A percentile compares a stretch with the other conserved stretches of the same genome.
Conservation (phyloP, 2,797 vertebrate genomes). For the Lemur catta region DNA sequence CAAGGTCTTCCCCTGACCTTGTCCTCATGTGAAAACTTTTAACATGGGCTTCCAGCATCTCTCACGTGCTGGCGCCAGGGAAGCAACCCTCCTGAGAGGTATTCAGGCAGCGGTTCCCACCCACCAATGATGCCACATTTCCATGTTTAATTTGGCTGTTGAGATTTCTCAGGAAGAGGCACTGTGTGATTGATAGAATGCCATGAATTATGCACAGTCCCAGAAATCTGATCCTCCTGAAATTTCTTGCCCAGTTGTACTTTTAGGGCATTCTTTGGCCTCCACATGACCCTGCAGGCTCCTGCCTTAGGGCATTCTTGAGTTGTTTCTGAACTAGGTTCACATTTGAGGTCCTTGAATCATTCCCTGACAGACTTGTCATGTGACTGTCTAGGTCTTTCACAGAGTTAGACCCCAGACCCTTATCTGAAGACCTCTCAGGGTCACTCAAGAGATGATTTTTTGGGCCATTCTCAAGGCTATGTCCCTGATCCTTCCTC, state of each 20-base stretch:
- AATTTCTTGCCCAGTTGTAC: background rate
- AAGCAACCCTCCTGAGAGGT: background rate
- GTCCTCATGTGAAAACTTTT: background rate
- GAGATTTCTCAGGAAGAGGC: background rate
- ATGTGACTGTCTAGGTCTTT: background rate
- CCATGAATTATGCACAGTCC: background rate
- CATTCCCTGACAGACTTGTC: background rate
- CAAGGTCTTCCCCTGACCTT: background rate
- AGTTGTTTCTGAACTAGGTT: background rate
- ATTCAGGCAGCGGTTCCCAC: accelerated
- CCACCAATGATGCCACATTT: too few relatives aligned
- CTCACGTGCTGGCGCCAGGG: background rate
- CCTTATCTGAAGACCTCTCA: background rate
- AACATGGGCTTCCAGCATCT: constrained; percentile 29
- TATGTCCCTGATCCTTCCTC: background rate
- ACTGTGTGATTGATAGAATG: background rate
- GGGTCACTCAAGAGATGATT: background rate
- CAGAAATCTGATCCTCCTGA: background rate
- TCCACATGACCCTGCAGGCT: too few relatives aligned
- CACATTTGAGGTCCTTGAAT: accelerated
- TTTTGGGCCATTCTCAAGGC: background rate
- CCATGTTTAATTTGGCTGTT: background rate
- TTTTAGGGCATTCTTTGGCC: background rate
- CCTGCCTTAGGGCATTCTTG: background rate
- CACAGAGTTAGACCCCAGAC: background rate